These are phyloP conservation scores for Drosophila putrida DNA, from an alignment of 2,888 invertebrate species.

Conservation along the genomic window DNA sequence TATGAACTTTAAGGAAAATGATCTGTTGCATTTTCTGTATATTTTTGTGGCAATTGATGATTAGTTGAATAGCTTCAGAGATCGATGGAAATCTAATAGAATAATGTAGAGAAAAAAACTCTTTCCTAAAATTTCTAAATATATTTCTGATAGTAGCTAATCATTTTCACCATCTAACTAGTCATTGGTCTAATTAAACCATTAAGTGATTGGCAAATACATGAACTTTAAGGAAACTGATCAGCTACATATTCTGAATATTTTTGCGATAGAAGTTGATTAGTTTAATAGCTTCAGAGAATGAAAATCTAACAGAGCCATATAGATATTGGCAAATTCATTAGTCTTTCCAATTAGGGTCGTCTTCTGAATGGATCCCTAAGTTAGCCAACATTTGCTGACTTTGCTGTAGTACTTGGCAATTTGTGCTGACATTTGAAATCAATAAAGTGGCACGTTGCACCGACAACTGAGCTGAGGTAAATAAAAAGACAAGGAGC, in stretches of 20 bases:
- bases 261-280: background rate
- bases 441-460: conserved; percentile 69
- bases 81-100: too few species aligned
- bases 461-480: conserved; percentile 15
- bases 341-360: conserved; percentile 10
- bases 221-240: conserved; percentile 6
- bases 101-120: too few species aligned
- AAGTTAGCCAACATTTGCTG: conserved; percentile 8
- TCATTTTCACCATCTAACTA: too few species aligned
- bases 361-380: background rate
- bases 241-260: too few species aligned
- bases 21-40: too few species aligned
- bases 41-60: too few species aligned
- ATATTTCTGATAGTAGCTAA: too few species aligned
- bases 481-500: conserved; percentile 7
- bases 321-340: conserved; percentile 3
- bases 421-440: conserved; percentile 60
- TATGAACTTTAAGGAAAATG: too few species aligned
- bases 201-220: conserved; percentile 4
- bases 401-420: conserved; percentile 8
- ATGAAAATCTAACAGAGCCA: background rate
- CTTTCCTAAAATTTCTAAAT: too few species aligned
- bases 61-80: too few species aligned
- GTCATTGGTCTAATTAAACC: too few species aligned
- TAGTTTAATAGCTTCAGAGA: too few species aligned